Percentiles rank a stretch among this genome's conserved stretches.
Evolutionary conservation across 2,888 invertebrate genomes (phyloP).

Genomic region (Coelopa pilipes): DNA sequence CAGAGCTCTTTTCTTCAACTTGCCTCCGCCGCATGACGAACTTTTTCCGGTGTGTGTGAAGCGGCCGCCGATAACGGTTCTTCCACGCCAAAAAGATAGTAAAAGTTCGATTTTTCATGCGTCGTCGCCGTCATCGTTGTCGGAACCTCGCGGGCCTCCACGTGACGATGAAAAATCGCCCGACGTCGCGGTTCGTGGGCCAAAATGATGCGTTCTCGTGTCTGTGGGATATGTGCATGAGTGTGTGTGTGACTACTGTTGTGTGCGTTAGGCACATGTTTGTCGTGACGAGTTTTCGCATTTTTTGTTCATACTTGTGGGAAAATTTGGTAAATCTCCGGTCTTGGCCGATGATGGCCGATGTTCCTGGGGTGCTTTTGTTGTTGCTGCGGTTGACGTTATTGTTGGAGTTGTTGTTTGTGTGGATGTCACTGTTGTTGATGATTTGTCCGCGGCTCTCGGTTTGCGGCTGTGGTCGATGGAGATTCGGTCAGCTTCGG

Average conservation of each 20-base stretch:
- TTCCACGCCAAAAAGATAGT: neutral
- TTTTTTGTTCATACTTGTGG: conserved; percentile 8
- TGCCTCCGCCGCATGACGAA: neutral
- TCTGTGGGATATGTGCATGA: too few relatives aligned
- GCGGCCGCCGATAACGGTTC: neutral
- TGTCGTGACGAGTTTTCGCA: conserved; percentile 2
- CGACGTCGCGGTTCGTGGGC: neutral
- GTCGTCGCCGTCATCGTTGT: neutral
- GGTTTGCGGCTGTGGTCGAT: neutral
- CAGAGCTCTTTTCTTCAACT: too few relatives aligned
- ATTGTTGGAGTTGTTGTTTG: conserved; percentile 2
- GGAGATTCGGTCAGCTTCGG: too few relatives aligned
- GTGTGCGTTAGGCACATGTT: too few relatives aligned
- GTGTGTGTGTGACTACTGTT: too few relatives aligned
- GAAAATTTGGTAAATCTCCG: neutral
- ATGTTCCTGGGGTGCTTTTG: too few relatives aligned
- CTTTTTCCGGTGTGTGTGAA: neutral
- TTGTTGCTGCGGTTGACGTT: neutral
- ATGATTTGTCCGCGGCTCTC: neutral
- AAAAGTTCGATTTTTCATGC: conserved; percentile 1
- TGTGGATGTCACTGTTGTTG: too few relatives aligned
- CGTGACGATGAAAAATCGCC: conserved; percentile 11
- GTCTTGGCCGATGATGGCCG: neutral
- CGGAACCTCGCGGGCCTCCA: neutral
- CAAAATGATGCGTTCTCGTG: too few relatives aligned